These are phyloP conservation scores for Neoseiulus cucumeris DNA, from an alignment of 1,140 invertebrate species.

Conservation along the genomic window DNA sequence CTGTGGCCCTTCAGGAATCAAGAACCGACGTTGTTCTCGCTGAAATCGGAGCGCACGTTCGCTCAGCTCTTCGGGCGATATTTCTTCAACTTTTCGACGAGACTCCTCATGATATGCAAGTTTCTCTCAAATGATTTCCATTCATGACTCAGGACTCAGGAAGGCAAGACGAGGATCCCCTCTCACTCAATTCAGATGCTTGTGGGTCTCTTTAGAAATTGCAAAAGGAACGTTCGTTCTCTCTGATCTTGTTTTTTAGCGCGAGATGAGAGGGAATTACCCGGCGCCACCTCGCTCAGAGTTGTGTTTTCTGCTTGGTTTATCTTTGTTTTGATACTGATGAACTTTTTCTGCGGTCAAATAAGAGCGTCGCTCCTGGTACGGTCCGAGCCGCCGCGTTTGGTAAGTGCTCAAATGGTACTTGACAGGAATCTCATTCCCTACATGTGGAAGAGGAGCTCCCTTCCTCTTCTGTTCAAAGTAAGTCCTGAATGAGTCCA, in stretches of 20 bases:
- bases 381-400: neutral
- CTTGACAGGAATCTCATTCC: neutral
- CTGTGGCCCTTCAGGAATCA: too few relatives aligned
- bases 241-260: neutral
- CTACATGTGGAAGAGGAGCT: neutral
- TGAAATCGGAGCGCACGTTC: too few relatives aligned
- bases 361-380: neutral
- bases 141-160: too few relatives aligned
- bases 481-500: neutral
- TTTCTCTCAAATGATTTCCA: too few relatives aligned
- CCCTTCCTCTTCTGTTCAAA: neutral
- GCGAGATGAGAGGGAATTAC: neutral
- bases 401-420: neutral
- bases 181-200: too few relatives aligned
- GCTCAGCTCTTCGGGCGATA: too few relatives aligned
- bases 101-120: too few relatives aligned
- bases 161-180: too few relatives aligned
- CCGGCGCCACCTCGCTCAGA: neutral
- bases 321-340: neutral
- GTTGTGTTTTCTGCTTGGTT: neutral
- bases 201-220: too few relatives aligned
- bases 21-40: too few relatives aligned
- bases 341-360: neutral
- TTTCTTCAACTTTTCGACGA: too few relatives aligned
- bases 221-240: too few relatives aligned